phyloP scores from a whole-genome alignment of 2,113 vertebrate species.

The Xiphias gladius region DNA sequence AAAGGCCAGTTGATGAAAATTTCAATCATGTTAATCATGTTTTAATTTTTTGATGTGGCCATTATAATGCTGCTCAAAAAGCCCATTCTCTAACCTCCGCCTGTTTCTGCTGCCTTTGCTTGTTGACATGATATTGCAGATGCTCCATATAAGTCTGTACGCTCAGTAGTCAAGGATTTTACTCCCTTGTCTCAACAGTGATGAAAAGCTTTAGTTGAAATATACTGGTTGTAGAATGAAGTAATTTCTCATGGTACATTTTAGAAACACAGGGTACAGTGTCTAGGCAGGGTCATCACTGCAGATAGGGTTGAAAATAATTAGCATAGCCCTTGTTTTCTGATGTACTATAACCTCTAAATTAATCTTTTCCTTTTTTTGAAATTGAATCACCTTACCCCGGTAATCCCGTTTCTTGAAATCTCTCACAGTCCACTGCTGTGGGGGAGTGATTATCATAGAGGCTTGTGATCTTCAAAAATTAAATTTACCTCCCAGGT shows the following conservation, averaged over 20 bases:
- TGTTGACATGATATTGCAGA: slow-evolving; percentile 16
- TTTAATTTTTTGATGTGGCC: neutral
- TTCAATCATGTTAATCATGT: too few species aligned
- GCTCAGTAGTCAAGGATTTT: slow-evolving; percentile 10
- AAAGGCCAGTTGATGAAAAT: too few species aligned
- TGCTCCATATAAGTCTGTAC: too few species aligned
- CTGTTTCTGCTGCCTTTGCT: slow-evolving; percentile 26
- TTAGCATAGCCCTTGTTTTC: slow-evolving; percentile 59
- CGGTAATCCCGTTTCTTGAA: slow-evolving; percentile 68
- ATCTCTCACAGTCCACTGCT: slow-evolving; percentile 60
- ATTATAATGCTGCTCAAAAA: slow-evolving; percentile 23
- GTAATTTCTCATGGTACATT: slow-evolving; percentile 5
- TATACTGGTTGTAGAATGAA: neutral
- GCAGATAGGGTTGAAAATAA: slow-evolving; percentile 48
- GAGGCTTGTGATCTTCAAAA: slow-evolving; percentile 77
- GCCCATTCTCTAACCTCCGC: neutral
- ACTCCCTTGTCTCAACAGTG: neutral
- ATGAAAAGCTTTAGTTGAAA: slow-evolving; percentile 12
- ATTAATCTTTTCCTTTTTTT: slow-evolving; percentile 61
- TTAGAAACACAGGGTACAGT: neutral
- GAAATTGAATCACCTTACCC: slow-evolving; percentile 69
- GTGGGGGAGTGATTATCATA: slow-evolving; percentile 74
- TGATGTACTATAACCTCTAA: slow-evolving; percentile 47
- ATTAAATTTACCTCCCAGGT: slow-evolving; percentile 77
- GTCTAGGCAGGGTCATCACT: slow-evolving; percentile 31